Conservation (phyloP, 1,140 invertebrate genomes). For the Drosophila pectinifera region DNA sequence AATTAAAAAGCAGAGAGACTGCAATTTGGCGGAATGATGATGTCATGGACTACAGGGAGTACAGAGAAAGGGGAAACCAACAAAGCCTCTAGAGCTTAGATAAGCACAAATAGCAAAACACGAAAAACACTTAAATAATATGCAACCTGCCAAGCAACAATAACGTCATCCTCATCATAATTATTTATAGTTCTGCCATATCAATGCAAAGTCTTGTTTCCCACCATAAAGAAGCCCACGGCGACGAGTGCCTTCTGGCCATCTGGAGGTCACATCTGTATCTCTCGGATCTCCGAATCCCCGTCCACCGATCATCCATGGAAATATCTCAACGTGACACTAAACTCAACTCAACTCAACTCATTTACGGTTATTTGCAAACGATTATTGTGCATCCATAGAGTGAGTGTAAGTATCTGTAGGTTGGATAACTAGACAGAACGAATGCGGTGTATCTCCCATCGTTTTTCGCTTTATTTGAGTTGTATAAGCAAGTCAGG, state of each 20-base stretch:
- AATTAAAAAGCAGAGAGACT: slow-evolving; percentile 27
- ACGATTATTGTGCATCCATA: slow-evolving; percentile 52
- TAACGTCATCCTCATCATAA: slow-evolving; percentile 46
- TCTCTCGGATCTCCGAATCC: slow-evolving; percentile 14
- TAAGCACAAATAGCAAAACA: slow-evolving; percentile 25
- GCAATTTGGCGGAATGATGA: slow-evolving; percentile 29
- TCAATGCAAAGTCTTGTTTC: slow-evolving; percentile 58
- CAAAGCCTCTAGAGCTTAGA: slow-evolving; percentile 20
- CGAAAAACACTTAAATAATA: slow-evolving; percentile 8
- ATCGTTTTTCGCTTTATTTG: slow-evolving; percentile 7
- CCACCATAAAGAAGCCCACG: slow-evolving; percentile 33
- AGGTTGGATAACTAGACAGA: slow-evolving; percentile 44
- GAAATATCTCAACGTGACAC: slow-evolving; percentile 50
- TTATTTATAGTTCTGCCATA: slow-evolving; percentile 52
- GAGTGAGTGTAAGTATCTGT: slow-evolving; percentile 24
- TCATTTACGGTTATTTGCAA: slow-evolving; percentile 74
- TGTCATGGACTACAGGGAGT: slow-evolving; percentile 18
- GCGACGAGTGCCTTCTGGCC: slow-evolving; percentile 1
- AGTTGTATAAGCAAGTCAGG: slow-evolving; percentile 41
- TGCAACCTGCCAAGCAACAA: slow-evolving; percentile 14
- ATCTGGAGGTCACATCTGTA: slow-evolving; percentile 62
- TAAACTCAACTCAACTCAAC: slow-evolving; percentile 45
- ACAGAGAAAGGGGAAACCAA: slow-evolving; percentile 40
- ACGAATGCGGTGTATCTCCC: slow-evolving; percentile 22
- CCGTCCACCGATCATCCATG: slow-evolving; percentile 31